Percentiles rank a stretch among this genome's conserved stretches.
These are phyloP conservation scores for Chiroxiphia lanceolata DNA, from an alignment of 2,797 vertebrate genomes.

Conservation along the genomic window DNA sequence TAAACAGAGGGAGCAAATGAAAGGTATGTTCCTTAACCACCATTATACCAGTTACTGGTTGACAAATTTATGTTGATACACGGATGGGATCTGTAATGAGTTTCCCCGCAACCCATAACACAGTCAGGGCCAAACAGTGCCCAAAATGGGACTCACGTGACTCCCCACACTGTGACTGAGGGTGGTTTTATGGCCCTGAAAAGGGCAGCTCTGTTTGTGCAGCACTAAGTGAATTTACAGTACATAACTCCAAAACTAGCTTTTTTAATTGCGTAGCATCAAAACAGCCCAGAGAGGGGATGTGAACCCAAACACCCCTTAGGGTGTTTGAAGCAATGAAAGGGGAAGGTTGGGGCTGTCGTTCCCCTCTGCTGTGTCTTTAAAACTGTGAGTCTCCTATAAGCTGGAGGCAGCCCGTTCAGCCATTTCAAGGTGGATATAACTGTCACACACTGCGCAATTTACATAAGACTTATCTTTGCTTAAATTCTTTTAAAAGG, in stretches of 20 bases:
- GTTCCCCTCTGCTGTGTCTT: not conserved
- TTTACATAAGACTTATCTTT: not conserved
- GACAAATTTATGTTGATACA: not conserved
- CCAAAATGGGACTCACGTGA: not conserved
- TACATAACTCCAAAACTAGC: not conserved
- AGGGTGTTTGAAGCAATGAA: not conserved
- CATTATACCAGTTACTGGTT: not conserved
- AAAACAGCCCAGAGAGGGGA: not conserved
- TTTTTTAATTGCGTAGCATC: not conserved
- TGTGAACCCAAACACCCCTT: not conserved
- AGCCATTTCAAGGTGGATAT: conserved; percentile 11
- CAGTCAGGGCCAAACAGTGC: not conserved
- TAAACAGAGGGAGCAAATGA: conserved; percentile 1
- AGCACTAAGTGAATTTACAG: not conserved
- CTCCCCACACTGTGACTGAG: not conserved
- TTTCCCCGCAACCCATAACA: not conserved
- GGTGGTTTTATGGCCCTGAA: not conserved
- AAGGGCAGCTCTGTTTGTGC: not conserved
- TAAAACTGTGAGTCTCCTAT: not conserved
- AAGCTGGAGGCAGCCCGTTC: not conserved
- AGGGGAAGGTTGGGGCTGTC: not conserved
- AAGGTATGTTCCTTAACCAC: not conserved
- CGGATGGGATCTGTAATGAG: not conserved
- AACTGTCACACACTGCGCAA: not conserved
- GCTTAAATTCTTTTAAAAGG: conserved; percentile 29